A percentile compares a stretch with the other conserved stretches of the same genome.
Evolutionary conservation across 2,797 vertebrate genomes (phyloP).

Genomic region (Botia almorhae): DNA sequence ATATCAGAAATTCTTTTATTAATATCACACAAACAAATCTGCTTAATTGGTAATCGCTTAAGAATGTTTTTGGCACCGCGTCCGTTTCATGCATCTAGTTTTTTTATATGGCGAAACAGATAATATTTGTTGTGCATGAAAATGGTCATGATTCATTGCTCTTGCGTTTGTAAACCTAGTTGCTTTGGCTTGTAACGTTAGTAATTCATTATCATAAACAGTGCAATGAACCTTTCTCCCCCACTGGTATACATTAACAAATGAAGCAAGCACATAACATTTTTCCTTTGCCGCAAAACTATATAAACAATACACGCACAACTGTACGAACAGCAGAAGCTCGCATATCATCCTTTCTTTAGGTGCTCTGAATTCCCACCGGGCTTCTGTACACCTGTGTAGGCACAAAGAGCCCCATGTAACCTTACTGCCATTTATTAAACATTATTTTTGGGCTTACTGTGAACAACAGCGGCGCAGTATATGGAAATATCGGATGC

Average conservation of each 20-base stretch:
- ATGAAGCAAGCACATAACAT: neutral
- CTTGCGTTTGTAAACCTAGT: neutral
- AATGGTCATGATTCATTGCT: neutral
- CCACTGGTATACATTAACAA: constrained; percentile 26
- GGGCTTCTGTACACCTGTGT: constrained; percentile 47
- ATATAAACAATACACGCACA: constrained; percentile 32
- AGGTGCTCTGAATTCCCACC: constrained; percentile 55
- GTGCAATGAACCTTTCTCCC: constrained; percentile 26
- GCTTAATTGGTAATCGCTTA: neutral
- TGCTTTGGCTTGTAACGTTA: constrained; percentile 8
- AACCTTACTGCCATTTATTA: constrained; percentile 13
- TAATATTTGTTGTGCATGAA: neutral
- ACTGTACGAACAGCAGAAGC: constrained; percentile 36
- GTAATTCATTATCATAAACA: constrained; percentile 23
- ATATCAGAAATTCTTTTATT: neutral
- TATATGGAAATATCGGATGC: constrained; percentile 29
- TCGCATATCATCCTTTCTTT: constrained; percentile 51
- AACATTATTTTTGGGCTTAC: constrained; percentile 12
- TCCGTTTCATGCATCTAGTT: neutral
- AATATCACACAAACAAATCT: neutral
- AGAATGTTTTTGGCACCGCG: neutral
- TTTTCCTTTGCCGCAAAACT: constrained; percentile 15
- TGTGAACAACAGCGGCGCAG: constrained; percentile 2
- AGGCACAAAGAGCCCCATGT: neutral
- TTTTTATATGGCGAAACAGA: neutral